phyloP scores from a whole-genome alignment of 2,888 invertebrate species.

The Amblyjoppa proteus region DNA sequence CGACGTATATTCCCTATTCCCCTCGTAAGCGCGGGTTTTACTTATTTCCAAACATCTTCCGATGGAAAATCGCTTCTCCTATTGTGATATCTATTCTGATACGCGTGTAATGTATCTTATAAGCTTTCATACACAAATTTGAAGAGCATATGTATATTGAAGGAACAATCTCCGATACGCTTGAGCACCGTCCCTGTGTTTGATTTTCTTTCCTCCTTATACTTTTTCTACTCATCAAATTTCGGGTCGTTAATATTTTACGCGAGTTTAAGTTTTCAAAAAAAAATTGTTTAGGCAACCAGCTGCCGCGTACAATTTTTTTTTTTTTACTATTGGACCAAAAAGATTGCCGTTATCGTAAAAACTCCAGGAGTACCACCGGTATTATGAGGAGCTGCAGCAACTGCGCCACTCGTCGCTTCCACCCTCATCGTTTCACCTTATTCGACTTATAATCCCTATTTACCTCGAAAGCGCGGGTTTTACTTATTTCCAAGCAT shows the following conservation, averaged over 20 bases:
- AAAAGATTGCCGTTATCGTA: conserved; percentile 41
- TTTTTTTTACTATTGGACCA: too few relatives aligned
- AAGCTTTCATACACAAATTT: not conserved
- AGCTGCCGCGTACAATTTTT: too few relatives aligned
- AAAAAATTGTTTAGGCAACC: too few relatives aligned
- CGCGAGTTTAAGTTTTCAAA: too few relatives aligned
- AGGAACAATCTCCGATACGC: too few relatives aligned
- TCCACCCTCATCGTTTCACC: not conserved
- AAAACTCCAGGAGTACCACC: conserved; percentile 30
- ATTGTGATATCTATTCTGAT: not conserved
- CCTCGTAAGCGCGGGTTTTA: not conserved
- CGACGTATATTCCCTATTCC: not conserved
- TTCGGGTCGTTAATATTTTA: too few relatives aligned
- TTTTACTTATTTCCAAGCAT: not conserved
- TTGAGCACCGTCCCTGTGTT: too few relatives aligned
- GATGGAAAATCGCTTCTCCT: not conserved
- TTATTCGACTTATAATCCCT: not conserved
- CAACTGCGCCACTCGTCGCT: conserved; percentile 8
- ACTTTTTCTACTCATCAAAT: too few relatives aligned
- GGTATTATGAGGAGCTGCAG: not conserved
- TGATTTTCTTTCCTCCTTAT: too few relatives aligned
- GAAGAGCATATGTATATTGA: not conserved
- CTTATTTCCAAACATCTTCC: not conserved
- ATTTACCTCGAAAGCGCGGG: not conserved
- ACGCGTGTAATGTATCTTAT: not conserved